Conservation (phyloP, 2,113 vertebrate species). For the Poicephalus meyeri region DNA sequence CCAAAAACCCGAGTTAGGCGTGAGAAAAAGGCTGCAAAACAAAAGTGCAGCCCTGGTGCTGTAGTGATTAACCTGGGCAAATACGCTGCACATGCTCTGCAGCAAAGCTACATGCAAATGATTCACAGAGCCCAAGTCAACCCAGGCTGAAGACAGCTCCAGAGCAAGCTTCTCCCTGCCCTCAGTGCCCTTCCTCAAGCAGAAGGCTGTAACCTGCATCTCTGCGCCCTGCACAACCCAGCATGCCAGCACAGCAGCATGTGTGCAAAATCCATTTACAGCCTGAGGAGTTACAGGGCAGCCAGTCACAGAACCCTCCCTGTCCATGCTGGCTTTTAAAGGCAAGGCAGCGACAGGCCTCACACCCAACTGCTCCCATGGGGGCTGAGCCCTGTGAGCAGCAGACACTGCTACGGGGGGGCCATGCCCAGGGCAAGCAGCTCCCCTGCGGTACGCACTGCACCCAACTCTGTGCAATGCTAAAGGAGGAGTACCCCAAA, state of each 20-base stretch:
- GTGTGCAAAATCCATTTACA: background rate
- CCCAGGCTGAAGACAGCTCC: background rate
- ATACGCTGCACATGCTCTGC: fast-evolving
- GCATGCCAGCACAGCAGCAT: background rate
- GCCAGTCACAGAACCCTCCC: fast-evolving
- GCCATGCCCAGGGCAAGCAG: background rate
- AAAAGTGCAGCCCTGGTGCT: background rate
- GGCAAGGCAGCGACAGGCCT: background rate
- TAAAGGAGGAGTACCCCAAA: background rate
- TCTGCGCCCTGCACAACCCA: background rate
- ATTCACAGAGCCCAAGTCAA: background rate
- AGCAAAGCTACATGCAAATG: background rate
- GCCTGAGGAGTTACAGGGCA: fast-evolving
- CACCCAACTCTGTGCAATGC: fast-evolving
- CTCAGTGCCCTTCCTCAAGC: background rate
- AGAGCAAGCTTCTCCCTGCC: background rate
- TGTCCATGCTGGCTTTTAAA: background rate
- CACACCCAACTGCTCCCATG: background rate
- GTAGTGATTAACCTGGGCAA: background rate
- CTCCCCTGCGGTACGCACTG: background rate
- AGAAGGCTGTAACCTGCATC: background rate
- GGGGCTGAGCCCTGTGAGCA: background rate
- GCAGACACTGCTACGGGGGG: background rate
- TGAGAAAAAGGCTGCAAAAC: background rate
- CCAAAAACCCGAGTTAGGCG: background rate